phyloP scores from a whole-genome alignment of 2,113 vertebrate genomes.

The Pelusios castaneus region DNA sequence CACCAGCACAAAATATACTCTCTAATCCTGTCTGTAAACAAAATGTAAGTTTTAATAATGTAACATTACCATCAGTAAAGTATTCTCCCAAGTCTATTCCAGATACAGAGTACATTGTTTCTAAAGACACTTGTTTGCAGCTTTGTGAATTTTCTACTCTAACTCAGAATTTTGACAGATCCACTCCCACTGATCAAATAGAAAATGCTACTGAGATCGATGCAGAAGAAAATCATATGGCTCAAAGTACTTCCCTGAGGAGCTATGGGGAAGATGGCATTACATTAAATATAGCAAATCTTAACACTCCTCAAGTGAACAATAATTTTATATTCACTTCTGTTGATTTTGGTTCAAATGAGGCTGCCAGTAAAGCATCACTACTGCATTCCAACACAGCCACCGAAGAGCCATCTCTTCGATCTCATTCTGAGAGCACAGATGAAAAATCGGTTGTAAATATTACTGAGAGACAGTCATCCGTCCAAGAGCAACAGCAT shows the following conservation, averaged over 20 bases:
- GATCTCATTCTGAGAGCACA: not conserved
- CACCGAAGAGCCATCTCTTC: not conserved
- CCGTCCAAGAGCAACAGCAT: not conserved
- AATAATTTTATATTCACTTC: not conserved
- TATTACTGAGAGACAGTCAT: not conserved
- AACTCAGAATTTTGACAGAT: not conserved
- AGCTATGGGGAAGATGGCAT: not conserved
- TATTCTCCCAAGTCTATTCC: not conserved
- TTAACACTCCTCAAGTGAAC: not conserved
- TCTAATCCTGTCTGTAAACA: not conserved
- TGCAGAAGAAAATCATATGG: not conserved
- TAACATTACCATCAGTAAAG: accelerated
- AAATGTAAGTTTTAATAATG: not conserved
- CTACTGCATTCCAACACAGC: not conserved
- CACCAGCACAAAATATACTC: not conserved
- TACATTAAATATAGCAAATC: not conserved
- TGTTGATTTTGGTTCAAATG: not conserved
- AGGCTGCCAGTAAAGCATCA: not conserved
- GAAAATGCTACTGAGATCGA: not conserved
- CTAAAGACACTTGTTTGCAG: not conserved
- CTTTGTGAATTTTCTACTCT: not conserved
- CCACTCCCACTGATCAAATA: not conserved
- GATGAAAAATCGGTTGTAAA: not conserved
- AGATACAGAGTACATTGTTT: not conserved
- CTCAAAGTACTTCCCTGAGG: not conserved